phyloP scores from a whole-genome alignment of 2,888 invertebrate species.

The Melipona bicolor region DNA sequence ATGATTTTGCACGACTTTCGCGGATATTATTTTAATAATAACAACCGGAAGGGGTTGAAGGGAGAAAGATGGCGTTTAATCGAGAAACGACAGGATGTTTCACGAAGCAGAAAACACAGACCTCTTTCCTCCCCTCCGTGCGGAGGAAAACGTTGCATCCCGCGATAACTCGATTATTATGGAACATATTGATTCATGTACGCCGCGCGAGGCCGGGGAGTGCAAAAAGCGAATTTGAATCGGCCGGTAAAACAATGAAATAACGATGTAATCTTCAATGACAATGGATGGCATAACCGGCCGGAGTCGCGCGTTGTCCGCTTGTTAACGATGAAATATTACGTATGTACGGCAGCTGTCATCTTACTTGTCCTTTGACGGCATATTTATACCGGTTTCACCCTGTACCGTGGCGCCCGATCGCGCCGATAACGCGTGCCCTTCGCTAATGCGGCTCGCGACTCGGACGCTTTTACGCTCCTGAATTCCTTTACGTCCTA shows the following conservation, averaged over 20 bases:
- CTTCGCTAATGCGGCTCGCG: constrained; percentile 42
- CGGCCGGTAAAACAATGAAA: constrained; percentile 64
- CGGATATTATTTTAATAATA: too few species aligned
- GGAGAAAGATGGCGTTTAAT: neutral
- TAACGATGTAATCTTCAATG: constrained; percentile 66
- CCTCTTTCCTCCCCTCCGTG: neutral
- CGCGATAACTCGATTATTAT: constrained; percentile 66
- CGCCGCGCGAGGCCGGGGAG: constrained; percentile 31
- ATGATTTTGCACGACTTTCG: too few species aligned
- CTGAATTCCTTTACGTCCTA: constrained; percentile 43
- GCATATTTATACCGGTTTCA: constrained; percentile 65
- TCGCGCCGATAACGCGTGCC: constrained; percentile 55
- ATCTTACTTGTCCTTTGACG: constrained; percentile 64
- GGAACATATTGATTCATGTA: constrained; percentile 65
- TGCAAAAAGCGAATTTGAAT: constrained; percentile 63
- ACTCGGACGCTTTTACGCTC: constrained; percentile 35
- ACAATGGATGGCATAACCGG: constrained; percentile 66
- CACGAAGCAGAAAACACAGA: neutral
- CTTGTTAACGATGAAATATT: constrained; percentile 68
- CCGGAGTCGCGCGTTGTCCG: constrained; percentile 55
- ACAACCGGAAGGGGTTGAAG: neutral
- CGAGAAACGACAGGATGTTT: neutral
- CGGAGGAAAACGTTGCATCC: constrained; percentile 25
- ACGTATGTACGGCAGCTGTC: constrained; percentile 64
- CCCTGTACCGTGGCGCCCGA: constrained; percentile 43